Conservation (phyloP, 2,888 invertebrate species). For the Hirtodrosophila cameraria region DNA sequence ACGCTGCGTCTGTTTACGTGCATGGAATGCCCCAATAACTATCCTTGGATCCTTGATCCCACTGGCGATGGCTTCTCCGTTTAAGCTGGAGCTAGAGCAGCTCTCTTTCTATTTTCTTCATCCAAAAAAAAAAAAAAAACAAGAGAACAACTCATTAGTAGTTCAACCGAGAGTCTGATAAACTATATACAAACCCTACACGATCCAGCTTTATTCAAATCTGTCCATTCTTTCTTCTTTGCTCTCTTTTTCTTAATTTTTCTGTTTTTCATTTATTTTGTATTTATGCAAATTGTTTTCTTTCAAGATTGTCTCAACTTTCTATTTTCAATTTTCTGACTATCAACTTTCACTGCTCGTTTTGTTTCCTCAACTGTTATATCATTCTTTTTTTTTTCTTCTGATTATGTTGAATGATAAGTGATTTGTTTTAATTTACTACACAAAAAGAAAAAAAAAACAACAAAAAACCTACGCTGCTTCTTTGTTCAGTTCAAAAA, state of each 20-base stretch:
- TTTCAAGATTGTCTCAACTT: conserved; percentile 10
- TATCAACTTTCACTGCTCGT: conserved; percentile 24
- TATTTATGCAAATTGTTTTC: conserved; percentile 58
- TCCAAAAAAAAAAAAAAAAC: conserved; percentile 44
- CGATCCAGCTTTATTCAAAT: conserved; percentile 27
- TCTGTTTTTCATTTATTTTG: conserved; percentile 29
- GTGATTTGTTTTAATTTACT: conserved; percentile 66
- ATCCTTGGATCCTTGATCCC: conserved; percentile 97
- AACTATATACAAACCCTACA: conserved; percentile 67
- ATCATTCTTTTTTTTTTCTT: conserved; percentile 16
- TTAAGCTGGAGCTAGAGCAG: conserved; percentile 84
- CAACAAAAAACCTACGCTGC: conserved; percentile 57
- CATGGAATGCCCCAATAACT: conserved; percentile 98
- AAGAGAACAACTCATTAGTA: conserved; percentile 77
- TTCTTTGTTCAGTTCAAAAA: conserved; percentile 55
- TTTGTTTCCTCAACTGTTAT: conserved; percentile 31
- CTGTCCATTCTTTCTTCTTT: conserved; percentile 9
- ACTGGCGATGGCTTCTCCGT: conserved; percentile 96
- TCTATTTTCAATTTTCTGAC: conserved; percentile 12
- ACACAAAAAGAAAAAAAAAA: conserved; percentile 22
- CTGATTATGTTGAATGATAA: conserved; percentile 57
- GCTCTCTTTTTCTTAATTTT: background rate
- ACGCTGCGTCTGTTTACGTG: conserved; percentile 96
- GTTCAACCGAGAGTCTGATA: conserved; percentile 85
- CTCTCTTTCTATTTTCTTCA: conserved; percentile 16